Percentiles rank a stretch among this genome's conserved stretches.
Evolutionary conservation across 2,797 vertebrate genomes (phyloP).

Genomic region (Bucorvus abyssinicus): DNA sequence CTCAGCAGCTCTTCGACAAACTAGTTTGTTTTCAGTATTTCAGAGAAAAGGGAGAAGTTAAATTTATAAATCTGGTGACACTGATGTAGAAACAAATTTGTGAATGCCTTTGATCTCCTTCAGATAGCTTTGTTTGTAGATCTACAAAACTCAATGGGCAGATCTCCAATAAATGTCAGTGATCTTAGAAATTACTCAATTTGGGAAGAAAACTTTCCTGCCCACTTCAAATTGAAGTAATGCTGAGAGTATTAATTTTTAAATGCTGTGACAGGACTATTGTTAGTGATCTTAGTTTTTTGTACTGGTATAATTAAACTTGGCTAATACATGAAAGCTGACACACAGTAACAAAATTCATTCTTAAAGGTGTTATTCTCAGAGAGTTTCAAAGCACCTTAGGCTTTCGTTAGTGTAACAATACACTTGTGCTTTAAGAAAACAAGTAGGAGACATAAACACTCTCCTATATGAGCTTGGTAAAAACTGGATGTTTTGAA

Average conservation of each 20-base stretch:
- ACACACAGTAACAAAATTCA: neutral
- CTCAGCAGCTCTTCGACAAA: neutral
- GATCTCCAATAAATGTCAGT: neutral
- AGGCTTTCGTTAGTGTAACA: neutral
- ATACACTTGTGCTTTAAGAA: neutral
- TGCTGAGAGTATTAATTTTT: neutral
- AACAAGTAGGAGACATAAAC: neutral
- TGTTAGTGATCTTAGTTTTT: neutral
- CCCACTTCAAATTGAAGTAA: neutral
- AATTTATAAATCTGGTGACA: neutral
- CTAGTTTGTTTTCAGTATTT: neutral
- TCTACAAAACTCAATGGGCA: neutral
- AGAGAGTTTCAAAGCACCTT: neutral
- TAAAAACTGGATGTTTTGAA: neutral
- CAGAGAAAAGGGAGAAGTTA: neutral
- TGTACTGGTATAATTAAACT: neutral
- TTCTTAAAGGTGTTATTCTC: neutral
- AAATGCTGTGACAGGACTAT: neutral
- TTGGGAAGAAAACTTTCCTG: neutral
- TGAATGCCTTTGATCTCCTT: neutral
- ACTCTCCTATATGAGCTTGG: neutral
- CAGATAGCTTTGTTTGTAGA: neutral
- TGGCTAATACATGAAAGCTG: neutral
- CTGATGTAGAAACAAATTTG: neutral
- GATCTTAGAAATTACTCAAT: neutral